Evolutionary conservation across 2,888 invertebrate genomes (phyloP), one percentile per base, ranked within the genome.

Genomic region (Monopis laevigella): DNA sequence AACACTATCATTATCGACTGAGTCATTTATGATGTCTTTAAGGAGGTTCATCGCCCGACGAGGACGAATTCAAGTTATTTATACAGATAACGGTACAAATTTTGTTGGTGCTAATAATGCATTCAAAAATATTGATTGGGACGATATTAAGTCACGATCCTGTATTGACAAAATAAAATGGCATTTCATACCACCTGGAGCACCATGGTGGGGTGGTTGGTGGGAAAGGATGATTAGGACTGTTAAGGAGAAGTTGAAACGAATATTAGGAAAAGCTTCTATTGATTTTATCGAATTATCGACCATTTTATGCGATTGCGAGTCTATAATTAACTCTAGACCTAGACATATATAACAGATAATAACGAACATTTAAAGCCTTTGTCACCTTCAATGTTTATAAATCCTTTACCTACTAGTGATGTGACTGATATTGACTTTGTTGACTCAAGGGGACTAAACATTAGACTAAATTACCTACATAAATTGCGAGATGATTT

Each of bases 201-300:
- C 67, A 3, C 49, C 68, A 2, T 74, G 72, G 69, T 62, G 62
- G 64, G 68, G 69, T 36, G 69, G 72, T 26, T 63, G 58, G 47
- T 75, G 63, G 54, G 69, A 74, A 48, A 46, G 67, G 12, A 45
- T 74, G 3, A 51, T 70, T 7, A 52, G 59, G 5, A 38, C 61
- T 5, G 28, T 69, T 4, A 75, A 77, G 46, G 42, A 44, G 7
- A 41, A 65, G 10, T 42, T 73, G 12, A 42, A 58, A n/a, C 50
- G 55, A 39, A 49, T 59, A 5, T 44, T 73, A 1, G 62, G 68
- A 7, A 54, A 51, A 29, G 50, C 56, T 1, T 40, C 40, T 4
- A 16, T 45, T 2, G 13, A n/a, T 7, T 42, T 7, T 2, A 17
- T 40, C 2, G 47, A 45, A 18, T 26, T 47, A 1, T 11, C 28